Evolutionary conservation across 2,797 vertebrate species (phyloP), one percentile per base, ranked within the genome.

Genomic region (Melopsittacus undulatus): DNA sequence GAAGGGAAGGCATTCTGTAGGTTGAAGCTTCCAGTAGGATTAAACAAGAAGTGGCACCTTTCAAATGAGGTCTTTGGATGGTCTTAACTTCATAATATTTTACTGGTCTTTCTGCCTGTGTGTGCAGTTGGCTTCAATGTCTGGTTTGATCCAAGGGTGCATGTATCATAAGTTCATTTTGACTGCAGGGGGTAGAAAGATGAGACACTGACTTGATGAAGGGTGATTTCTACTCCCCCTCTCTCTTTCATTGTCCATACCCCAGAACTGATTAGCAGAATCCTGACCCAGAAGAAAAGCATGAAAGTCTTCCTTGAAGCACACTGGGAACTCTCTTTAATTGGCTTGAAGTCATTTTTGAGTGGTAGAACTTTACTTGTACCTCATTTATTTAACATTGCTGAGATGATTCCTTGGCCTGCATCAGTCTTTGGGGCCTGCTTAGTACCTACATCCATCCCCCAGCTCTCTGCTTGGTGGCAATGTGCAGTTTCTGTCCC

Each of bases 41-140:
- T 96, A 93, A 96, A 93, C 61, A 93, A 92, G 64, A 96, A 67
- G 51, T 89, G 84, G 68, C 87, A 89, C 88, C 92, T 94, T 76
- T 94, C 90, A 69, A 97, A 96, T 87, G 64, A 83, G 90, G 73
- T 88, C 48, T 90, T 87, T 83, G 82, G 82, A 69, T 84, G 79
- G 90, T 68, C 51, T 61, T 93, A 85, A 75, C 91, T 59, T 93
- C 61, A 26, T 76, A 73, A 88, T 95, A 94, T 83, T 93, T 93
- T 63, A 70, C 81, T 52, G 80, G 38, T 54, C 83, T 80, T 95
- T 63, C 51, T 67, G 62, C 24, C 38, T 54, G 0, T 5, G 3
- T 70, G 54, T 69, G 45, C 87, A 61, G 3, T 43, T 86, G 66
- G 20, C n/a, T 34, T 92, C 57, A 40, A 6, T 51, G 40, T 64